Evolutionary conservation across 2,888 invertebrate species (phyloP), one percentile per base, ranked within the genome.

Genomic region (Hypselothyrea guttata): DNA sequence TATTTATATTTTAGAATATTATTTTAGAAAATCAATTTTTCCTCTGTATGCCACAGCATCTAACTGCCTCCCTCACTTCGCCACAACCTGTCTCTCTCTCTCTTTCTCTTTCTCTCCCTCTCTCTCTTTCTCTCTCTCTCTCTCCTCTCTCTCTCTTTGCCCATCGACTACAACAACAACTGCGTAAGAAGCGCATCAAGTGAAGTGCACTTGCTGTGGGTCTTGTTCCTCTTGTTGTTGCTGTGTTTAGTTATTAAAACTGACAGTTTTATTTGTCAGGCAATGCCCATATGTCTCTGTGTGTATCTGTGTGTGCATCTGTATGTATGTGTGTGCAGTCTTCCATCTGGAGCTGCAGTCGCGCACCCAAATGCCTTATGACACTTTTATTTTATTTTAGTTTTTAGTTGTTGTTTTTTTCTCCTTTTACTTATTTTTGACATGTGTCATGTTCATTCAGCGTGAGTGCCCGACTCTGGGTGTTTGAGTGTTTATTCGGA

Each of bases 221-320:
- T 55, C 16, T 37, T 52, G 41, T 8, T 35, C 15, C 8, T 41
- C 31, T 7, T 46, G 34, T 38, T 46, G 52, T 30, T 73, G 51
- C 49, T 69, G 63, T 69, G 58, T 75, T 75, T 72, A 81, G 82
- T 86, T 86, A 83, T 84, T 84, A 84, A 86, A 84, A 84, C 84
- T 86, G 86, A 86, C 84, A 86, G 84, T 84, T 84, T 84, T 86
- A 84, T 84, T 82, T 86, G 82, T 82, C 76, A 66, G 62, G 62
- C 56, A 47, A 48, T 54, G 55, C 54, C 30, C 27, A 42, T 22
- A 5, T 22, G 22, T 22, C 3, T 22, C 3, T 22, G 22, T 22
- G 22, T 22, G 22, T 22, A 5, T 22, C 3, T 22, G 22, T 22
- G 22, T 22, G 22, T 22, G 22, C 5, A 35, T 30, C 27, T 30